Percentiles rank a stretch among this genome's conserved stretches.
phyloP scores from a whole-genome alignment of 2,113 vertebrate species.

The Melanerpes formicivorus region DNA sequence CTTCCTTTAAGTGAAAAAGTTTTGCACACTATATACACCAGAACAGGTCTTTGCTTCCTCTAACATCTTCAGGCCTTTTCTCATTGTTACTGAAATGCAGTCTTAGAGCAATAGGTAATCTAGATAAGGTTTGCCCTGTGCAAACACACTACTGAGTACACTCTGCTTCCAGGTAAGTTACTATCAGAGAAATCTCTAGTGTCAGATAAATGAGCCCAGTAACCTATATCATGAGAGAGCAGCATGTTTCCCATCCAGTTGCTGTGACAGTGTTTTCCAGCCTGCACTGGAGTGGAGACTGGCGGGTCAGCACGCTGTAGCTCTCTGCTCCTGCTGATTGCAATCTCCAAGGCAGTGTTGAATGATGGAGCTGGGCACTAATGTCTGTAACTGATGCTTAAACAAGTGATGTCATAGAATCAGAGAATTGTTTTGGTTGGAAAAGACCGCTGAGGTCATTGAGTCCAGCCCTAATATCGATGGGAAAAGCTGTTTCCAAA shows the following conservation, averaged over 20 bases:
- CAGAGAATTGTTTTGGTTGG: too few species aligned
- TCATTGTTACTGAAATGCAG: background rate
- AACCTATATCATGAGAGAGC: background rate
- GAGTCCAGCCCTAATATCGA: too few species aligned
- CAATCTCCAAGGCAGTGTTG: background rate
- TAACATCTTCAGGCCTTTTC: background rate
- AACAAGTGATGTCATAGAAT: background rate
- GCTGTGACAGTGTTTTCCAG: background rate
- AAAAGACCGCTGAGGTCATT: too few species aligned
- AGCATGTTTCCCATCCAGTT: background rate
- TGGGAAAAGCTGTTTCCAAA: background rate
- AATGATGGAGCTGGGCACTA: fast-evolving
- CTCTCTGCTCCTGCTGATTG: background rate
- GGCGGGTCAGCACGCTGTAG: background rate
- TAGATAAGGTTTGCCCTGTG: background rate
- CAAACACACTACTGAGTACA: background rate
- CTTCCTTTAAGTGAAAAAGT: constrained; percentile 3
- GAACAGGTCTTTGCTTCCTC: background rate
- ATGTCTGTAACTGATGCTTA: background rate
- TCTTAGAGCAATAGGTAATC: background rate
- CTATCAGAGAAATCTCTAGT: background rate
- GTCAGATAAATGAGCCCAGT: background rate
- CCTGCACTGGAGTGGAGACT: fast-evolving
- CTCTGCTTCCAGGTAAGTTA: background rate
- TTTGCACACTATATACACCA: background rate